Evolutionary conservation across 2,888 invertebrate species (phyloP).

Genomic region (Caenorhabditis becei): DNA sequence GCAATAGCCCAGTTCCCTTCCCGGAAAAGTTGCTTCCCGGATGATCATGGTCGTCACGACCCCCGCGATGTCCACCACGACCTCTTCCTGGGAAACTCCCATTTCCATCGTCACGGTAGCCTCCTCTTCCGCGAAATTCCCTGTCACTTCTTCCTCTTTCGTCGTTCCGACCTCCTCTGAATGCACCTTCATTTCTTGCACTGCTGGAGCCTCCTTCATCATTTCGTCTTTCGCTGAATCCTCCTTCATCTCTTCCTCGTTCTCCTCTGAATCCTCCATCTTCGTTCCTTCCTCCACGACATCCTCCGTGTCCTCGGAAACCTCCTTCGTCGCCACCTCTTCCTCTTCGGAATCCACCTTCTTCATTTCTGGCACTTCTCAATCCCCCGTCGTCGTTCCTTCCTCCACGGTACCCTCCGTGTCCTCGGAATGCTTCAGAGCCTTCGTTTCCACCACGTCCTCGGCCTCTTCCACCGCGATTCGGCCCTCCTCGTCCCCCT

Average conservation of each 20-base stretch:
- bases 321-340: not conserved
- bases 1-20: slow-evolving; percentile 13
- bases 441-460: slow-evolving; percentile 2
- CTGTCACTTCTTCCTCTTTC: not conserved
- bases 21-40: not conserved
- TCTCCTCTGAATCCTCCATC: not conserved
- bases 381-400: slow-evolving; percentile 1
- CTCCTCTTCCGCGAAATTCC: not conserved
- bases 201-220: not conserved
- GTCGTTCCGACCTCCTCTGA: slow-evolving; percentile 1
- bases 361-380: too few species aligned
- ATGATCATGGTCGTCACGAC: not conserved
- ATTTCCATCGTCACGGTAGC: not conserved
- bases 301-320: not conserved
- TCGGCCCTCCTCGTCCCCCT: slow-evolving; percentile 15
- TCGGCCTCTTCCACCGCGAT: slow-evolving; percentile 6
- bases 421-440: not conserved
- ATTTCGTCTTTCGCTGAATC: too few species aligned
- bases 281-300: not conserved
- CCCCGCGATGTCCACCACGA: not conserved
- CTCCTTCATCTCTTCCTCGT: not conserved
- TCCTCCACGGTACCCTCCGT: slow-evolving; percentile 20
- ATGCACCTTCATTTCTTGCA: not conserved
- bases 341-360: not conserved
- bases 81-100: slow-evolving; percentile 1